Conservation (phyloP, 2,888 invertebrate species). For the Netelia virgata region DNA sequence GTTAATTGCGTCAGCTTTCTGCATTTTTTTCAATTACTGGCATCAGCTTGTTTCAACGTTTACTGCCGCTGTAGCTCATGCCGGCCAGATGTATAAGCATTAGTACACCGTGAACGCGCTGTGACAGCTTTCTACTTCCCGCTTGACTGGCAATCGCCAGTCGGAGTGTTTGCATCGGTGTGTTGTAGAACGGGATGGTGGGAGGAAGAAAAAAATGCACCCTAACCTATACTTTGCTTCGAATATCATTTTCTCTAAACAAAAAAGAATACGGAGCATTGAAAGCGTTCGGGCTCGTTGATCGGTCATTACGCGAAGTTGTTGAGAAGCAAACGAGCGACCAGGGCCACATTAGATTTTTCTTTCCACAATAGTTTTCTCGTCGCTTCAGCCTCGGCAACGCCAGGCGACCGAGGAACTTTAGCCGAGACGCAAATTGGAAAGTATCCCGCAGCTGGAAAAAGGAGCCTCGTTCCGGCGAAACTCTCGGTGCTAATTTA, state of each 20-base stretch:
- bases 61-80: constrained; percentile 14
- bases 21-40: constrained; percentile 10
- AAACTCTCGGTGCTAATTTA: constrained; percentile 43
- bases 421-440: constrained; percentile 36
- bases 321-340: constrained; percentile 41
- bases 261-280: constrained; percentile 15
- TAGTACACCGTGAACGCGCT: constrained; percentile 41
- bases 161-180: constrained; percentile 3
- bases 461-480: constrained; percentile 25
- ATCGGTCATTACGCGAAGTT: constrained; percentile 49
- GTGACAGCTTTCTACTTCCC: constrained; percentile 73
- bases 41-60: background rate
- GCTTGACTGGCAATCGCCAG: constrained; percentile 60
- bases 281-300: constrained; percentile 45
- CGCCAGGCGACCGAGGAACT: constrained; percentile 3
- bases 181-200: background rate
- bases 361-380: constrained; percentile 34
- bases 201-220: constrained; percentile 4
- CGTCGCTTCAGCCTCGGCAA: background rate
- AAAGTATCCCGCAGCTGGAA: constrained; percentile 46
- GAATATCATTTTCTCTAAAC: constrained; percentile 43
- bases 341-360: constrained; percentile 15
- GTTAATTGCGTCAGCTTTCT: constrained; percentile 38
- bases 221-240: constrained; percentile 38
- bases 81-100: background rate